phyloP scores from a whole-genome alignment of 2,113 vertebrate species.

The Tamias sibiricus region DNA sequence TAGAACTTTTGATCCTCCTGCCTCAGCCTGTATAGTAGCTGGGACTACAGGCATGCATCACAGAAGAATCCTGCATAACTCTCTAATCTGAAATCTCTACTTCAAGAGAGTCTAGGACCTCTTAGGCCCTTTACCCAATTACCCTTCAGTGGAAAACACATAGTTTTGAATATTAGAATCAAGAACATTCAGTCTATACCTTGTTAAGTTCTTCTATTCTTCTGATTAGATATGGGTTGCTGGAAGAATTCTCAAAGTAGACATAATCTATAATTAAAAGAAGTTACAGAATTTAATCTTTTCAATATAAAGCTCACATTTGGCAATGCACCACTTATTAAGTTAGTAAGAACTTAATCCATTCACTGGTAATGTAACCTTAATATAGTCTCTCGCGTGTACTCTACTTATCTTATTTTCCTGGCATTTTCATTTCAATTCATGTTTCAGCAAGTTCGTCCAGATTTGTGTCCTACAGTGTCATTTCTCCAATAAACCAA shows the following conservation, averaged over 20 bases:
- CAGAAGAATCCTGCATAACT: background rate
- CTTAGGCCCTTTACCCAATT: slow-evolving; percentile 41
- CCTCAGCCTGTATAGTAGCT: no score
- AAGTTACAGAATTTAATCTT: slow-evolving; percentile 69
- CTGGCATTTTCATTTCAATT: slow-evolving; percentile 44
- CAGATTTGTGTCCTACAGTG: slow-evolving; percentile 9
- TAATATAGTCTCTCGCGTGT: background rate
- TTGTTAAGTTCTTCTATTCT: slow-evolving; percentile 99
- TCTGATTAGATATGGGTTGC: slow-evolving; percentile 98
- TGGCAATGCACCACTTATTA: slow-evolving; percentile 26
- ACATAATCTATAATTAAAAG: slow-evolving; percentile 95
- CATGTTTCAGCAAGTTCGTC: slow-evolving; percentile 25
- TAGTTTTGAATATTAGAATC: background rate
- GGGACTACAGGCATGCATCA: no score
- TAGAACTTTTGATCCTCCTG: no score
- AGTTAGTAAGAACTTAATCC: slow-evolving; percentile 1
- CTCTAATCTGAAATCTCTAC: slow-evolving; percentile 19
- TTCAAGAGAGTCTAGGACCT: slow-evolving; percentile 44
- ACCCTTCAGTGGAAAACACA: background rate
- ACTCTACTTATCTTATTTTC: background rate
- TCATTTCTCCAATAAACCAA: slow-evolving; percentile 48
- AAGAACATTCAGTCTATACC: slow-evolving; percentile 85
- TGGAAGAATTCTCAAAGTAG: slow-evolving; percentile 99
- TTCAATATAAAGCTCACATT: background rate
- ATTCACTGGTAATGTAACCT: background rate